phyloP scores from a whole-genome alignment of 2,797 vertebrate species.

The Semaprochilodus insignis region DNA sequence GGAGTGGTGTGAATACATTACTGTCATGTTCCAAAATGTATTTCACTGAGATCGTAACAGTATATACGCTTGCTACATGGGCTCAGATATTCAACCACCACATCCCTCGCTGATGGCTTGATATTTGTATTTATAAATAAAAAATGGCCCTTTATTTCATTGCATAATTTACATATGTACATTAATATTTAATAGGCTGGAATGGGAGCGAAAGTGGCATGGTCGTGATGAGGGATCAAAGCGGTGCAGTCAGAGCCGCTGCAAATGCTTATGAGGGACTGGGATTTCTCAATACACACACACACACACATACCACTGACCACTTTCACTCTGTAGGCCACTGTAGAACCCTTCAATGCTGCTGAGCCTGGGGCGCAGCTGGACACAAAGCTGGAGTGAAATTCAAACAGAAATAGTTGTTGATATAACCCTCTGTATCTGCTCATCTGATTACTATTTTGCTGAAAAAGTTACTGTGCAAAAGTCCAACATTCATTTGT shows the following conservation, averaged over 20 bases:
- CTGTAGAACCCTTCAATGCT: background rate
- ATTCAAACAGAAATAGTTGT: conserved; percentile 8
- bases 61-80: conserved; percentile 32
- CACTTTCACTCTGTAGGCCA: background rate
- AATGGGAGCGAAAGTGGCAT: conserved; percentile 21
- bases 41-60: conserved; percentile 44
- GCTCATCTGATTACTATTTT: background rate
- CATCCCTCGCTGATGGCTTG: conserved; percentile 47
- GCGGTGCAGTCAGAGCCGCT: conserved; percentile 12
- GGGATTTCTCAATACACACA: background rate
- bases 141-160: conserved; percentile 50
- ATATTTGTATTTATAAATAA: conserved; percentile 61
- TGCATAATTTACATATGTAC: conserved; percentile 48
- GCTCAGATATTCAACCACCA: conserved; percentile 42
- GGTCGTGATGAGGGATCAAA: conserved; percentile 23
- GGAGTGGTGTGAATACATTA: conserved; percentile 57
- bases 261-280: background rate
- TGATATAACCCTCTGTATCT: too few relatives aligned
- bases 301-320: conserved; percentile 5
- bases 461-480: background rate
- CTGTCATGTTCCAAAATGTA: conserved; percentile 52
- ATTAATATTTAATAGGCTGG: conserved; percentile 53
- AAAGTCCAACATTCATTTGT: too few relatives aligned
- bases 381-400: conserved; percentile 13
- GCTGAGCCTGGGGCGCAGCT: conserved; percentile 11